phyloP scores from a whole-genome alignment of 2,113 vertebrate species.

The Tenrec ecaudatus region DNA sequence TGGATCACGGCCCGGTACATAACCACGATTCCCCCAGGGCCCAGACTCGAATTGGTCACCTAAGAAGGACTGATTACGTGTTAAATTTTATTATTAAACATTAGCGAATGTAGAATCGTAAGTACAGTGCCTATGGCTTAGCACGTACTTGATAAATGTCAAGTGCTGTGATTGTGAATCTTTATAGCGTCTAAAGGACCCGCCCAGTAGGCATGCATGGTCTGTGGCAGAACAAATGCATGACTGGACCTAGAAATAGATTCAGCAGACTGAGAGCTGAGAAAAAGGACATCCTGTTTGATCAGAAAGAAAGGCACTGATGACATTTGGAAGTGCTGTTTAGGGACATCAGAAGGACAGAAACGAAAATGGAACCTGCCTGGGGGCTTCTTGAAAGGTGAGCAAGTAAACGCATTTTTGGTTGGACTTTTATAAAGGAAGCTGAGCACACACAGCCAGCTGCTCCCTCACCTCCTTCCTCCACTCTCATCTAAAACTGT shows the following conservation, averaged over 20 bases:
- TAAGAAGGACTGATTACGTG: not conserved
- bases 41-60: not conserved
- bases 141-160: no score
- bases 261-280: no score
- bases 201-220: no score
- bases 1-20: not conserved
- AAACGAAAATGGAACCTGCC: not conserved
- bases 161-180: no score
- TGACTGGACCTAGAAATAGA: no score
- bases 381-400: not conserved
- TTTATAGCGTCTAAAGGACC: no score
- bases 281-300: not conserved
- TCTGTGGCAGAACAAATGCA: no score
- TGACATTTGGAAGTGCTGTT: conserved; percentile 35
- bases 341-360: not conserved
- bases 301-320: conserved; percentile 9
- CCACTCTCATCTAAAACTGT: not conserved
- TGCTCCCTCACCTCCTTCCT: not conserved
- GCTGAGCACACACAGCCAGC: not conserved
- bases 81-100: not conserved
- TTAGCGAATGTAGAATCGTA: not conserved
- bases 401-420: conserved; percentile 10
- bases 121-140: not conserved
- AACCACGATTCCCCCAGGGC: not conserved
- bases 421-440: conserved; percentile 32